A percentile compares a stretch with the other conserved stretches of the same genome.
phyloP scores from a whole-genome alignment of 2,888 invertebrate species.

The Tachina lurida region DNA sequence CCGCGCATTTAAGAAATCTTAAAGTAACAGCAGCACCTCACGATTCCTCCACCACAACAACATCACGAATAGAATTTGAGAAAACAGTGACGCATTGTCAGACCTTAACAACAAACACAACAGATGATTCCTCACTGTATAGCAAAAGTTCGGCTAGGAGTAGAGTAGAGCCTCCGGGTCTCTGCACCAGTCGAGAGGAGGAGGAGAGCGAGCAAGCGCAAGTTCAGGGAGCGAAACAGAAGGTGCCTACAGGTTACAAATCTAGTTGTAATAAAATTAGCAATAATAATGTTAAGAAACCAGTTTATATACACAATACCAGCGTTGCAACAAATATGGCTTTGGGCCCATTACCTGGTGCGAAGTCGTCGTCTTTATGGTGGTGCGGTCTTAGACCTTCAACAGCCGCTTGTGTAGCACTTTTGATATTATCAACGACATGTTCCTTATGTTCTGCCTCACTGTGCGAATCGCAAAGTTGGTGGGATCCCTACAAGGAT shows the following conservation, averaged over 20 bases:
- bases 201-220: neutral
- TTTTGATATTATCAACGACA: conserved; percentile 78
- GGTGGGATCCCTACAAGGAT: conserved; percentile 87
- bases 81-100: neutral
- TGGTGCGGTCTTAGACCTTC: conserved; percentile 50
- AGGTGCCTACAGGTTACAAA: conserved; percentile 37
- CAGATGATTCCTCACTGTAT: conserved; percentile 46
- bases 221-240: neutral
- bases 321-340: conserved; percentile 59
- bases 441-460: conserved; percentile 80
- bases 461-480: conserved; percentile 85
- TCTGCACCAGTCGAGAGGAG: conserved; percentile 1
- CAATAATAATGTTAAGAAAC: conserved; percentile 52
- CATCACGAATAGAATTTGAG: conserved; percentile 31
- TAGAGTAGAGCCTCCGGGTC: conserved; percentile 51
- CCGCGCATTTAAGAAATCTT: conserved; percentile 56
- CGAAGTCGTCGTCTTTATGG: conserved; percentile 33
- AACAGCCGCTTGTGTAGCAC: conserved; percentile 74
- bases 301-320: conserved; percentile 43
- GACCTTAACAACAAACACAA: neutral
- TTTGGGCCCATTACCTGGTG: conserved; percentile 14
- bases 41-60: conserved; percentile 23
- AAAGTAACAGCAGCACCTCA: conserved; percentile 41
- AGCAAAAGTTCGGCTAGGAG: conserved; percentile 59
- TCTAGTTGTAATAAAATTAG: conserved; percentile 60